phyloP scores from a whole-genome alignment of 2,888 invertebrate species.

The Acanthoscelides obtectus region DNA sequence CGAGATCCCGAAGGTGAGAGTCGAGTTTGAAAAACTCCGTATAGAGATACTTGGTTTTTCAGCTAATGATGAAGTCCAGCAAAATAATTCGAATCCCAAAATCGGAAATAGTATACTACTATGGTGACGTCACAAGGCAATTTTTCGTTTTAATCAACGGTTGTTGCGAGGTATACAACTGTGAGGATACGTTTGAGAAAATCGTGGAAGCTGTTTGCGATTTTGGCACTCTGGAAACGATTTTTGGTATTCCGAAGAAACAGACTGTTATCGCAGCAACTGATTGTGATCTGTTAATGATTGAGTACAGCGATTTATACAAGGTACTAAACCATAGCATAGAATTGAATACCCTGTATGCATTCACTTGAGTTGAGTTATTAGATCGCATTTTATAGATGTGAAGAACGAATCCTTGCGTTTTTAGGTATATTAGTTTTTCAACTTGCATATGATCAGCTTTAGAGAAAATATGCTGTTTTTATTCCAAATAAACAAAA shows the following conservation, averaged over 20 bases:
- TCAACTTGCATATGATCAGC: no score
- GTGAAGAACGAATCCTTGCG: no score
- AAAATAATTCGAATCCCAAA: constrained; percentile 6
- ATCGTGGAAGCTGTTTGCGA: constrained; percentile 23
- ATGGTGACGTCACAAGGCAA: constrained; percentile 13
- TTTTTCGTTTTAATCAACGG: constrained; percentile 15
- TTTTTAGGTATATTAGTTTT: no score
- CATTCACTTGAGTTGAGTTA: no score
- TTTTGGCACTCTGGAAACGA: constrained; percentile 51
- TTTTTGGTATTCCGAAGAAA: constrained; percentile 51
- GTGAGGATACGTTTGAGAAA: constrained; percentile 8
- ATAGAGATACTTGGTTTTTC: no score
- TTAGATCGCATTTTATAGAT: no score
- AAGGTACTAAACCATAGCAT: no score
- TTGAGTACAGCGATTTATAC: constrained; percentile 40
- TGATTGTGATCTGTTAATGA: constrained; percentile 51
- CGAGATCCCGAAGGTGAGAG: no score
- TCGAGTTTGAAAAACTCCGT: no score
- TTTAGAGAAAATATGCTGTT: no score
- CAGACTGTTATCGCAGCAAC: constrained; percentile 51
- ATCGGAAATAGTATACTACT: constrained; percentile 13
- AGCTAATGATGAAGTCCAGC: constrained; percentile 8
- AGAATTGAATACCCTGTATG: no score
- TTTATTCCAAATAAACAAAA: no score
- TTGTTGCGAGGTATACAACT: constrained; percentile 13